Evolutionary conservation across 2,797 vertebrate species (phyloP).

Genomic region (Poeciliopsis turneri): DNA sequence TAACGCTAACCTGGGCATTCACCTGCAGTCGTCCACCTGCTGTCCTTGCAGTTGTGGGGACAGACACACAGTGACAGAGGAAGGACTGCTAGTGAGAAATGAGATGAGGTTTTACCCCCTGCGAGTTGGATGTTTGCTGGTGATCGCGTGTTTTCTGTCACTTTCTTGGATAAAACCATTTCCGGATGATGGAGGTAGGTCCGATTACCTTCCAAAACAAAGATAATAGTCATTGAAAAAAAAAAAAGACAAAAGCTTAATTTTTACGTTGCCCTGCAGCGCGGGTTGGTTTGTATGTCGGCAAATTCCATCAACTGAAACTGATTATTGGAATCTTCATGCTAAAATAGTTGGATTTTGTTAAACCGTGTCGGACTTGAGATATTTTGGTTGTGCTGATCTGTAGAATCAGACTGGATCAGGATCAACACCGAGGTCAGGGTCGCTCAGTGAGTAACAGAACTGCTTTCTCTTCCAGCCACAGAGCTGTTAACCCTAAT

Average conservation of each 20-base stretch:
- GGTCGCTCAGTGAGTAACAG: too few relatives aligned
- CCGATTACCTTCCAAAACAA: neutral
- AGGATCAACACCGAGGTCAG: too few relatives aligned
- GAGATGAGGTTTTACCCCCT: slow-evolving; percentile 64
- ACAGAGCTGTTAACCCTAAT: neutral
- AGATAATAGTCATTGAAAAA: neutral
- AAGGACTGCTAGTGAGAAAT: slow-evolving; percentile 17
- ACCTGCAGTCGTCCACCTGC: slow-evolving; percentile 31
- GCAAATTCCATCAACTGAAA: neutral
- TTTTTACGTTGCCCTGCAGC: neutral
- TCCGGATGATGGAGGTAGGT: slow-evolving; percentile 54
- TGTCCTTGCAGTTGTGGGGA: neutral
- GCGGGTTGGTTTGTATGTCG: neutral
- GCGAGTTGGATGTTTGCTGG: slow-evolving; percentile 44
- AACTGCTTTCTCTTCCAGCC: neutral
- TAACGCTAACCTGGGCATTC: neutral
- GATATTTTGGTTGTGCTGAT: neutral
- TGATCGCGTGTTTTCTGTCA: slow-evolving; percentile 37
- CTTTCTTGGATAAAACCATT: slow-evolving; percentile 51
- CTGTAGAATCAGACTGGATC: too few relatives aligned
- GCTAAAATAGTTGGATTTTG: neutral
- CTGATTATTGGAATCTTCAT: neutral
- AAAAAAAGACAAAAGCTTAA: neutral
- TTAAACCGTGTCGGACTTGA: neutral
- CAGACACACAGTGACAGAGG: neutral